phyloP scores from a whole-genome alignment of 2,797 vertebrate genomes.

The Gambusia yucatana region DNA sequence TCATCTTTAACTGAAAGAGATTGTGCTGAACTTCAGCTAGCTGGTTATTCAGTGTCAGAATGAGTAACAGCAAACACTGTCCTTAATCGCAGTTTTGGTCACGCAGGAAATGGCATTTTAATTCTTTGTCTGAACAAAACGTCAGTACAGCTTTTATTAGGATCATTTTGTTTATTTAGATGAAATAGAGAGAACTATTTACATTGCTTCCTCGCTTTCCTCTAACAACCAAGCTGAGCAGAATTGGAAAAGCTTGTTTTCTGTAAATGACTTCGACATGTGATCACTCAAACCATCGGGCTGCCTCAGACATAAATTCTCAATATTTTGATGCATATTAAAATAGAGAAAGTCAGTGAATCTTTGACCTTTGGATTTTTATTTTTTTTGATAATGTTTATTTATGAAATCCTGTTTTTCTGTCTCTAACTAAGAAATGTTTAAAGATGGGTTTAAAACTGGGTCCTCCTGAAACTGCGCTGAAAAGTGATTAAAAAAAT shows the following conservation, averaged over 20 bases:
- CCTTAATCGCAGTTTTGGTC: slow-evolving; percentile 37
- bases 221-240: slow-evolving; percentile 38
- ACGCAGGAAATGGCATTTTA: slow-evolving; percentile 45
- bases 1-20: slow-evolving; percentile 36
- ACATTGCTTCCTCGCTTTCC: slow-evolving; percentile 49
- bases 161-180: slow-evolving; percentile 66
- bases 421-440: slow-evolving; percentile 34
- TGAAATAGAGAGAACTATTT: slow-evolving; percentile 54
- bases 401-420: slow-evolving; percentile 55
- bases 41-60: slow-evolving; percentile 62
- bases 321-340: slow-evolving; percentile 55
- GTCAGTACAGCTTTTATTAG: slow-evolving; percentile 47
- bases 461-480: slow-evolving; percentile 29
- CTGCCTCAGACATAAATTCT: slow-evolving; percentile 46
- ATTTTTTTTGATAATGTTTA: slow-evolving; percentile 59
- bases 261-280: slow-evolving; percentile 60
- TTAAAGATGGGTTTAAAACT: slow-evolving; percentile 33
- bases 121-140: slow-evolving; percentile 51
- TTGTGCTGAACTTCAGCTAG: slow-evolving; percentile 44
- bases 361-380: slow-evolving; percentile 59
- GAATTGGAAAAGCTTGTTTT: slow-evolving; percentile 41
- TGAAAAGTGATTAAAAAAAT: background rate
- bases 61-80: slow-evolving; percentile 38
- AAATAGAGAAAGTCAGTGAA: slow-evolving; percentile 56
- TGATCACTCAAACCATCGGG: slow-evolving; percentile 55